Conservation (phyloP, 2,797 vertebrate genomes). For the Telmatherina bonti region DNA sequence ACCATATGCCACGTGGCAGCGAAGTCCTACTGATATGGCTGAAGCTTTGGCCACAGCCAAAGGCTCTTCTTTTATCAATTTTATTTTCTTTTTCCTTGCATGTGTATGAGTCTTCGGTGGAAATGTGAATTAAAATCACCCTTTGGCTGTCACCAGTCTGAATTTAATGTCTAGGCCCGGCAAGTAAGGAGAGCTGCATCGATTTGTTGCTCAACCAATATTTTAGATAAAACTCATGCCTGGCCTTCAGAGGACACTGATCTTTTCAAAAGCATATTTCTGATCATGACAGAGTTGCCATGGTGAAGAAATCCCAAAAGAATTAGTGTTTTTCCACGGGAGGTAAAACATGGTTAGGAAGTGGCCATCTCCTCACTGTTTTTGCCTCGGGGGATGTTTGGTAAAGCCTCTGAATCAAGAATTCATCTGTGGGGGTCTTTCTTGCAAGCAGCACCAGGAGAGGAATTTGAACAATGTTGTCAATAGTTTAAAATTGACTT, state of each 20-base stretch:
- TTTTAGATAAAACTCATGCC: conserved; percentile 61
- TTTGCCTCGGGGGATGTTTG: conserved; percentile 56
- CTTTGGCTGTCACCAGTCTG: conserved; percentile 64
- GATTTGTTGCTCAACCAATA: conserved; percentile 71
- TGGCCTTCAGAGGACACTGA: conserved; percentile 44
- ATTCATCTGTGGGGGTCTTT: conserved; percentile 64
- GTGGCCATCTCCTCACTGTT: conserved; percentile 31
- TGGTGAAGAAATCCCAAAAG: conserved; percentile 28
- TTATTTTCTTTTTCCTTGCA: conserved; percentile 67
- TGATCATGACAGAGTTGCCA: conserved; percentile 35
- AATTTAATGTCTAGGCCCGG: conserved; percentile 57
- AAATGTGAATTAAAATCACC: conserved; percentile 78
- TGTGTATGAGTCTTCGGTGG: conserved; percentile 72
- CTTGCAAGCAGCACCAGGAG: conserved; percentile 9
- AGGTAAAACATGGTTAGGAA: conserved; percentile 19
- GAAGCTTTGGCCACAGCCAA: conserved; percentile 77
- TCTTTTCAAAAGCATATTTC: conserved; percentile 31
- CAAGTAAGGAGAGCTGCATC: conserved; percentile 55
- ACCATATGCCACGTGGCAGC: conserved; percentile 87
- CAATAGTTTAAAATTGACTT: conserved; percentile 42
- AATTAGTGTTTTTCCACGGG: conserved; percentile 3
- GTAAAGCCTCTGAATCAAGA: conserved; percentile 55
- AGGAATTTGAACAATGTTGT: conserved; percentile 60
- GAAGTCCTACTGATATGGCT: conserved; percentile 82
- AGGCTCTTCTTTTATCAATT: conserved; percentile 70